phyloP scores from a whole-genome alignment of 2,113 vertebrate species.

The Cyprinodon variegatus region DNA sequence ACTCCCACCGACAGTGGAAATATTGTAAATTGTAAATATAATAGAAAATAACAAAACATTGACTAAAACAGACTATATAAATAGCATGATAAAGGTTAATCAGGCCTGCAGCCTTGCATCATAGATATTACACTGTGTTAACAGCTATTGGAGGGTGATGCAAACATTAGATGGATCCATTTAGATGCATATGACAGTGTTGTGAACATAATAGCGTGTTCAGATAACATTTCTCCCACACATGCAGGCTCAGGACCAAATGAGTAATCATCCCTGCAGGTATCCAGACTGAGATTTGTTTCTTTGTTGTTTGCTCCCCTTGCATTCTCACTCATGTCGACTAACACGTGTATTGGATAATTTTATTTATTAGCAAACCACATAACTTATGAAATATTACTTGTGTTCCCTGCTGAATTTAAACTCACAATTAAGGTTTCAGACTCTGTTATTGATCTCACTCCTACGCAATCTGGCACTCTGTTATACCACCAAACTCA shows the following conservation, averaged over 20 bases:
- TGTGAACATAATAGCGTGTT: constrained; percentile 36
- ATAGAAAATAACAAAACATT: background rate
- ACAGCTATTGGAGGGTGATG: background rate
- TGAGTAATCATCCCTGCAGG: constrained; percentile 64
- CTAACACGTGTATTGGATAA: constrained; percentile 43
- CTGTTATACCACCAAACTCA: background rate
- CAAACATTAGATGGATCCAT: constrained; percentile 5
- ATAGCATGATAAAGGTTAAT: background rate
- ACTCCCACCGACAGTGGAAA: background rate
- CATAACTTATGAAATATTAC: constrained; percentile 55
- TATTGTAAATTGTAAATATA: background rate
- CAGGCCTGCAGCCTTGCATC: background rate
- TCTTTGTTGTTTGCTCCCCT: constrained; percentile 28
- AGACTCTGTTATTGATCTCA: constrained; percentile 51
- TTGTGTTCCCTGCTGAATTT: constrained; percentile 56
- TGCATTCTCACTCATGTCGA: constrained; percentile 54
- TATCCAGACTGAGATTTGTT: constrained; percentile 34
- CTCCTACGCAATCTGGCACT: background rate
- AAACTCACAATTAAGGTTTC: constrained; percentile 64
- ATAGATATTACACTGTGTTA: background rate
- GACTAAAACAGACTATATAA: constrained; percentile 2
- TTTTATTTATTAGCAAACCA: constrained; percentile 51
- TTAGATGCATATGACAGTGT: constrained; percentile 22
- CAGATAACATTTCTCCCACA: constrained; percentile 44
- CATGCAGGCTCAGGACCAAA: constrained; percentile 47